Percentiles rank a stretch among this genome's conserved stretches.
phyloP scores from a whole-genome alignment of 2,797 vertebrate genomes.

The Onychomys torridus region DNA sequence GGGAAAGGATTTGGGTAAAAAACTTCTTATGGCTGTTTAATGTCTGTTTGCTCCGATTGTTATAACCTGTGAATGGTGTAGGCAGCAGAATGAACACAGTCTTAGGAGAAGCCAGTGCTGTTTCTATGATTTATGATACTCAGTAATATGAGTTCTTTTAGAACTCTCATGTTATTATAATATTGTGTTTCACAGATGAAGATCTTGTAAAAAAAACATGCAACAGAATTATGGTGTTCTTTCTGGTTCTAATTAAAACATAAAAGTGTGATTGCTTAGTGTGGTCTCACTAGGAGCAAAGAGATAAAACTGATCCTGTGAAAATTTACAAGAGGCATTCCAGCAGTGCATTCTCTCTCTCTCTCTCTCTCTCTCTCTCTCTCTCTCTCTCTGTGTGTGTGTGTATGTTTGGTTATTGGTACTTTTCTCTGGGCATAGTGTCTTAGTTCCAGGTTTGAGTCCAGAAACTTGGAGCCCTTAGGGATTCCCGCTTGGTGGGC shows the following conservation, averaged over 20 bases:
- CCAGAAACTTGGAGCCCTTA: background rate
- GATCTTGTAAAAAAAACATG: slow-evolving; percentile 51
- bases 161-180: slow-evolving; percentile 62
- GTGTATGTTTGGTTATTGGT: background rate
- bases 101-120: slow-evolving; percentile 63
- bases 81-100: slow-evolving; percentile 72
- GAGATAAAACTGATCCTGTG: slow-evolving; percentile 45
- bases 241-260: slow-evolving; percentile 75
- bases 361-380: no score
- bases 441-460: slow-evolving; percentile 58
- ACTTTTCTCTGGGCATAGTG: slow-evolving; percentile 21
- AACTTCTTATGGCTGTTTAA: slow-evolving; percentile 84
- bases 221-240: slow-evolving; percentile 40
- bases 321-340: slow-evolving; percentile 33
- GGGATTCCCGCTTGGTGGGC: slow-evolving; percentile 4
- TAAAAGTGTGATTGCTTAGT: slow-evolving; percentile 54
- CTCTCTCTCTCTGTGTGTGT: background rate
- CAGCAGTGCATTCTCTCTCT: background rate
- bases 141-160: slow-evolving; percentile 82
- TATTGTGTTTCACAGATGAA: slow-evolving; percentile 63
- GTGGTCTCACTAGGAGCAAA: slow-evolving; percentile 41
- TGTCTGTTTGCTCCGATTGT: slow-evolving; percentile 82
- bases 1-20: slow-evolving; percentile 86
- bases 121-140: slow-evolving; percentile 80
- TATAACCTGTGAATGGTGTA: slow-evolving; percentile 76